A percentile compares a stretch with the other conserved stretches of the same genome.
These are phyloP conservation scores for Ormyrus labotus DNA, from an alignment of 2,888 invertebrate genomes.

Conservation along the genomic window DNA sequence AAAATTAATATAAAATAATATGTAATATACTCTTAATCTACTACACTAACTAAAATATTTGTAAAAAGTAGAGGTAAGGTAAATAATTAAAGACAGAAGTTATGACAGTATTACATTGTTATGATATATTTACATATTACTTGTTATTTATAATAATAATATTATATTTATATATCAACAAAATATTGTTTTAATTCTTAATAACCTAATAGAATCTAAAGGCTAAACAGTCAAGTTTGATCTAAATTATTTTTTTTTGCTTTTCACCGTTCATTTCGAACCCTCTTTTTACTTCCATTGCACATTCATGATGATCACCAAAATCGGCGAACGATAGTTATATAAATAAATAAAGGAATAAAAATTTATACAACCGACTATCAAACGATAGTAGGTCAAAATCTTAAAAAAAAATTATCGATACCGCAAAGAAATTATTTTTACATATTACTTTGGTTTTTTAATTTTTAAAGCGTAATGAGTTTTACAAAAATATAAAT, in stretches of 20 bases:
- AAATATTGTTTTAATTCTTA: slow-evolving; percentile 67
- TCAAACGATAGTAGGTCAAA: slow-evolving; percentile 4
- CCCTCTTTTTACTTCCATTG: slow-evolving; percentile 29
- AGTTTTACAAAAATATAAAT: slow-evolving; percentile 43
- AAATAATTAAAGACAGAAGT: slow-evolving; percentile 15
- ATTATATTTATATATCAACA: slow-evolving; percentile 65
- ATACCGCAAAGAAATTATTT: slow-evolving; percentile 35
- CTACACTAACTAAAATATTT: not conserved
- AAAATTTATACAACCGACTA: slow-evolving; percentile 63
- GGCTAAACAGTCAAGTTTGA: slow-evolving; percentile 68
- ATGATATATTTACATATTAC: slow-evolving; percentile 69
- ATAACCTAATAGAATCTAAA: slow-evolving; percentile 67
- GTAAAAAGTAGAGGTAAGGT: not conserved
- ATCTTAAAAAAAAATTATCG: slow-evolving; percentile 32
- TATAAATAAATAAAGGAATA: slow-evolving; percentile 66
- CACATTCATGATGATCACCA: slow-evolving; percentile 33
- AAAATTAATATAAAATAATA: too few species aligned
- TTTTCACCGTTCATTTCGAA: slow-evolving; percentile 32
- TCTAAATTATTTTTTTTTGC: slow-evolving; percentile 62
- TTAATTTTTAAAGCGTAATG: slow-evolving; percentile 11
- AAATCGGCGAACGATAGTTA: slow-evolving; percentile 5
- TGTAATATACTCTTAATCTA: too few species aligned
- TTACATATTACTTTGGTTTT: slow-evolving; percentile 9
- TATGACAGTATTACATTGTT: slow-evolving; percentile 57
- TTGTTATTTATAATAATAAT: slow-evolving; percentile 65